A percentile compares a stretch with the other conserved stretches of the same genome.
These are phyloP conservation scores for Phyllostomus hastatus DNA, from an alignment of 2,113 vertebrate genomes.

Conservation along the genomic window DNA sequence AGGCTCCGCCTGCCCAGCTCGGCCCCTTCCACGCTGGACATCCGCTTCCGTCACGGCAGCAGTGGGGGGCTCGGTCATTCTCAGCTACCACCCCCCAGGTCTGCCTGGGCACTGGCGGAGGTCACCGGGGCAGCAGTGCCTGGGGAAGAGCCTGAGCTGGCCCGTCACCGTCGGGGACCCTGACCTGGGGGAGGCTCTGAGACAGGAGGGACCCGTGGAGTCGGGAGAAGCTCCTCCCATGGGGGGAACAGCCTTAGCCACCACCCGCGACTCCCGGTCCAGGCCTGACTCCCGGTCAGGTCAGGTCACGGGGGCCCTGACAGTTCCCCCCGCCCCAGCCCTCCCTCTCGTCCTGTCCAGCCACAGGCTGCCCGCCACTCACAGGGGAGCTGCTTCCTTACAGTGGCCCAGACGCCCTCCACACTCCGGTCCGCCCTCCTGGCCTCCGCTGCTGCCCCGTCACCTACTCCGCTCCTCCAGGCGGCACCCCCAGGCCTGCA, in stretches of 20 bases:
- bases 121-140: background rate
- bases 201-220: background rate
- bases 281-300: too few relatives aligned
- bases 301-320: accelerated
- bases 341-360: background rate
- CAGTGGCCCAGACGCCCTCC: background rate
- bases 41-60: background rate
- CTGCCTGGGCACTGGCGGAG: background rate
- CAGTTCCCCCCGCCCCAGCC: background rate
- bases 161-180: too few relatives aligned
- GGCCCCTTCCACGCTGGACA: background rate
- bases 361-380: background rate
- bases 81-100: background rate
- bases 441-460: background rate
- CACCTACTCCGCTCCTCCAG: background rate
- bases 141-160: background rate
- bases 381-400: too few relatives aligned
- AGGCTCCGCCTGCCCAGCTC: background rate
- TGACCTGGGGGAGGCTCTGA: background rate
- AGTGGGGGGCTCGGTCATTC: background rate
- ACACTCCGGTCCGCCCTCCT: accelerated
- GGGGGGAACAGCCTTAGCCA: background rate
- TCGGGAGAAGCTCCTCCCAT: background rate
- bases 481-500: background rate
- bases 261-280: background rate